These are phyloP conservation scores for Cervus canadensis DNA, from an alignment of 2,113 vertebrate species.

Conservation along the genomic window DNA sequence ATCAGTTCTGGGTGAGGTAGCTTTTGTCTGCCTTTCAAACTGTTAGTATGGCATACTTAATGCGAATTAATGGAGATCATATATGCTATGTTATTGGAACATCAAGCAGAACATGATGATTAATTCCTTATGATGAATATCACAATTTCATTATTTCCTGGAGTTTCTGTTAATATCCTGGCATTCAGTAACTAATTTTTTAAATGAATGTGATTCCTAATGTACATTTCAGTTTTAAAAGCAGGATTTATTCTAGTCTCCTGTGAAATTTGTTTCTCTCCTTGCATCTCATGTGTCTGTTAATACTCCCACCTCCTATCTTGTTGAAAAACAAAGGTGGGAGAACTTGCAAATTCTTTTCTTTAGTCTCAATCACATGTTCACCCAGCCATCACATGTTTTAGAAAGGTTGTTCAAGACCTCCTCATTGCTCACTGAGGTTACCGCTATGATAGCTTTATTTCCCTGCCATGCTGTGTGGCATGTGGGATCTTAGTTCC, in stretches of 20 bases:
- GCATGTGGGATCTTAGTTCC: background rate
- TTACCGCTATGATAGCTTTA: background rate
- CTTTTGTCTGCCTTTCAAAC: background rate
- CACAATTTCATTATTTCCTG: background rate
- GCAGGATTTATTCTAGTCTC: background rate
- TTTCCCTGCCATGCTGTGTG: background rate
- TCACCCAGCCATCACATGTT: background rate
- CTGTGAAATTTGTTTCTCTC: background rate
- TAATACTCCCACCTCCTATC: background rate
- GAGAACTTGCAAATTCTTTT: background rate
- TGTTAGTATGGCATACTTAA: background rate
- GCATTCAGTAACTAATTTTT: background rate
- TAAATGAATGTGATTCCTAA: background rate
- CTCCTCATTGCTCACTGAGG: background rate
- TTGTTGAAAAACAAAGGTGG: background rate
- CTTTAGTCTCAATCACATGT: background rate
- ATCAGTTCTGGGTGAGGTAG: background rate
- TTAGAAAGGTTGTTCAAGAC: background rate
- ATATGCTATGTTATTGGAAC: background rate
- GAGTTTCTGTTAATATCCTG: background rate
- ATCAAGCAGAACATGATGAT: background rate
- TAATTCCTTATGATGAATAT: background rate
- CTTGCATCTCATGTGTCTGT: background rate
- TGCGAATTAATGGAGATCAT: background rate
- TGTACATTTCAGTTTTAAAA: background rate